phyloP scores from a whole-genome alignment of 2,113 vertebrate genomes.

The rabbit (Oryctolagus cuniculus) region DNA sequence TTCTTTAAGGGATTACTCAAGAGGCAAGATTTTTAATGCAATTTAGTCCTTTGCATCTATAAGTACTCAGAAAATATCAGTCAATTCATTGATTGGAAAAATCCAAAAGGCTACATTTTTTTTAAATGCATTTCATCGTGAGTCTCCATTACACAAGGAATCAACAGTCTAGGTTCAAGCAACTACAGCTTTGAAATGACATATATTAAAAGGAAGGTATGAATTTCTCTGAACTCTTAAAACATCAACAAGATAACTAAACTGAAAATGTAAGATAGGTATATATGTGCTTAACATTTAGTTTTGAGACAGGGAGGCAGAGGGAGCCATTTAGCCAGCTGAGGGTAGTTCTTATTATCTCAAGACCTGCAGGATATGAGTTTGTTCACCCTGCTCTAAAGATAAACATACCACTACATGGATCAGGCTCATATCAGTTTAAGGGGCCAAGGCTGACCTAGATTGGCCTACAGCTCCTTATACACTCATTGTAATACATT shows the following conservation, averaged over 20 bases:
- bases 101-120: constrained; percentile 41
- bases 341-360: too few relatives aligned
- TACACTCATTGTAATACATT: too few relatives aligned
- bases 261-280: neutral
- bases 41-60: constrained; percentile 60
- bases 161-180: neutral
- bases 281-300: neutral
- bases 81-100: constrained; percentile 34
- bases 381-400: too few relatives aligned
- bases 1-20: constrained; percentile 59
- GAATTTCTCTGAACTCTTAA: constrained; percentile 36
- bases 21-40: constrained; percentile 54
- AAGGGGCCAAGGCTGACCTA: too few relatives aligned
- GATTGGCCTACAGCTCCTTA: too few relatives aligned
- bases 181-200: neutral
- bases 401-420: too few relatives aligned
- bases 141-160: constrained; percentile 21
- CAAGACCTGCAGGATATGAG: too few relatives aligned
- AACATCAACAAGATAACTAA: constrained; percentile 61
- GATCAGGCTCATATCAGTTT: too few relatives aligned
- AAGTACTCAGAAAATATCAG: constrained; percentile 50
- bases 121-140: neutral
- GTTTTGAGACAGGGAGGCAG: too few relatives aligned
- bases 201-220: constrained; percentile 59
- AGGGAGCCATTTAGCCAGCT: too few relatives aligned